Conservation (phyloP, 2,888 invertebrate genomes). For the Lepidochitona cinerea region DNA sequence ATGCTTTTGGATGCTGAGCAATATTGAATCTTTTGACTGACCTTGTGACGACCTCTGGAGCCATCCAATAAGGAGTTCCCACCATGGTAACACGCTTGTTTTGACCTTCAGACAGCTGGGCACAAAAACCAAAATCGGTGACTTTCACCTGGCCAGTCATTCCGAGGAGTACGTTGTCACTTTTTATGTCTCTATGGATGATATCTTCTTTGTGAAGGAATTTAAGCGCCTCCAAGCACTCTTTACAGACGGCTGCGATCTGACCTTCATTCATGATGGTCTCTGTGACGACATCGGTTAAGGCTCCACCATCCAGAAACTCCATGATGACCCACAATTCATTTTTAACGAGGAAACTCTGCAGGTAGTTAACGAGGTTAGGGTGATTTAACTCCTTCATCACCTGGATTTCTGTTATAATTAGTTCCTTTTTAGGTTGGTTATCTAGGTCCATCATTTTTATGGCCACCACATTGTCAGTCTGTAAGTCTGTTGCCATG, state of each 20-base stretch:
- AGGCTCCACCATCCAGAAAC: conserved; percentile 86
- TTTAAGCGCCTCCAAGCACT: conserved; percentile 88
- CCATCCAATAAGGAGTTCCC: conserved; percentile 99
- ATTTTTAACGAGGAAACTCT: conserved; percentile 89
- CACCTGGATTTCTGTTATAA: conserved; percentile 88
- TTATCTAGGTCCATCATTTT: conserved; percentile 96
- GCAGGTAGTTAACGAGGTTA: conserved; percentile 95
- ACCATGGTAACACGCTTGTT: conserved; percentile 93
- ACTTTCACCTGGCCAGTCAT: conserved; percentile 83
- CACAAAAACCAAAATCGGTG: conserved; percentile 96
- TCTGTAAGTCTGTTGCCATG: conserved; percentile 85
- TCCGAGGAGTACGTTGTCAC: conserved; percentile 95
- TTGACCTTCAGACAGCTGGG: conserved; percentile 93
- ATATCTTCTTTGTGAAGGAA: conserved; percentile 89
- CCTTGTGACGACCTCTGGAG: conserved; percentile 81
- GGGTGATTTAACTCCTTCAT: conserved; percentile 81
- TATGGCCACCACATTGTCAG: conserved; percentile 86
- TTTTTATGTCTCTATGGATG: conserved; percentile 86
- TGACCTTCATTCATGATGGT: conserved; percentile 97
- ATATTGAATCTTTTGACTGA: too few species aligned
- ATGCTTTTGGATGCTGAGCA: too few species aligned
- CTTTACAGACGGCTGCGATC: conserved; percentile 94
- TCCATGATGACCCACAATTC: conserved; percentile 99
- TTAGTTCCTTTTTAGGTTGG: conserved; percentile 95
- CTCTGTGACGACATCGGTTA: conserved; percentile 97